phyloP scores from a whole-genome alignment of 37 sponge, comb jelly and placozoan species.

The Axinella damicornis region DNA sequence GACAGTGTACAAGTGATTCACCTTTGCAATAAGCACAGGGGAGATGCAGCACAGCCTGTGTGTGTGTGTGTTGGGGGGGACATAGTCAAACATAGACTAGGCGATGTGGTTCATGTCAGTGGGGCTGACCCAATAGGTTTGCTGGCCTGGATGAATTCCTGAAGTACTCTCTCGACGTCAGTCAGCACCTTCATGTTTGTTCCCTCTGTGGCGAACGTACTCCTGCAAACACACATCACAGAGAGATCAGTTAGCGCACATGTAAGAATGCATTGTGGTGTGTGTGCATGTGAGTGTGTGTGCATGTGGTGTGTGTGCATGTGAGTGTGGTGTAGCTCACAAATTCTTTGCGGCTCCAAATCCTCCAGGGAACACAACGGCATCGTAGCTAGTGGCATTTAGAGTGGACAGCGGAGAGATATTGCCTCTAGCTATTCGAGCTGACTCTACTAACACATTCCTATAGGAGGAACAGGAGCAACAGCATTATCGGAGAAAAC shows the following conservation, averaged over 20 bases:
- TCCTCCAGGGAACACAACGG: slow-evolving; percentile 87
- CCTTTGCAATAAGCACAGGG: slow-evolving; percentile 88
- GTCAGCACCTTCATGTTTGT: slow-evolving; percentile 56
- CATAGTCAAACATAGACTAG: not conserved
- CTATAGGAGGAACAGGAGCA: too few species aligned
- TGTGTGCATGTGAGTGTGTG: too few species aligned
- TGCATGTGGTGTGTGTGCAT: too few species aligned
- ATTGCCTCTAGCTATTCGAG: slow-evolving; percentile 90
- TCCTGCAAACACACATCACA: slow-evolving; percentile 48
- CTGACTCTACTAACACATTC: slow-evolving; percentile 91
- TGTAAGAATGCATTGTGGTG: not conserved
- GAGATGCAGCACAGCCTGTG: slow-evolving; percentile 86
- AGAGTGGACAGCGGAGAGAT: slow-evolving; percentile 68
- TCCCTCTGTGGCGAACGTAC: slow-evolving; percentile 82
- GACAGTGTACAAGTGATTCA: not conserved
- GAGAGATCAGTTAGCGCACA: too few species aligned
- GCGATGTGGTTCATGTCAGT: not conserved
- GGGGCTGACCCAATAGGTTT: slow-evolving; percentile 86
- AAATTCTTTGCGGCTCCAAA: slow-evolving; percentile 98
- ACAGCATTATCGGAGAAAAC: too few species aligned
- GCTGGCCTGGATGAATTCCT: slow-evolving; percentile 61
- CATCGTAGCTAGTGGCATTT: slow-evolving; percentile 55
- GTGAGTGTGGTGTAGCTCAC: slow-evolving; percentile 8
- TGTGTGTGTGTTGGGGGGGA: too few species aligned
- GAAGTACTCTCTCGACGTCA: slow-evolving; percentile 73